These are phyloP conservation scores for Nothocercus julius DNA, from an alignment of 2,113 vertebrate species.

Conservation along the genomic window DNA sequence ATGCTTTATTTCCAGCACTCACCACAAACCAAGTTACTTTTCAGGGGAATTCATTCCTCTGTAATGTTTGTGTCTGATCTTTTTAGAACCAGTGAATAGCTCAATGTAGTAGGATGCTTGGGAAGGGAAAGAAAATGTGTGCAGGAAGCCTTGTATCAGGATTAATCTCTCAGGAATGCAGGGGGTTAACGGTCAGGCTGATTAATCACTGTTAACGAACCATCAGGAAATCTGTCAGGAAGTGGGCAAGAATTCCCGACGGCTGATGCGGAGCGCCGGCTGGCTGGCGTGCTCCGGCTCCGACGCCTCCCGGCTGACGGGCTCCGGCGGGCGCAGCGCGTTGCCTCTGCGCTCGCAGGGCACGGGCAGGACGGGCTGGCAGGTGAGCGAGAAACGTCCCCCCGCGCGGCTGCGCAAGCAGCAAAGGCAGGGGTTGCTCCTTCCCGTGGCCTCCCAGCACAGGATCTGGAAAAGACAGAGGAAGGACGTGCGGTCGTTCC, in stretches of 20 bases:
- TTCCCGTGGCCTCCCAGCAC: slow-evolving; percentile 3
- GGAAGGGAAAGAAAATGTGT: slow-evolving; percentile 67
- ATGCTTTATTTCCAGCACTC: slow-evolving; percentile 51
- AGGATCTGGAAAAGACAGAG: not conserved
- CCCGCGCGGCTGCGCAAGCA: not conserved
- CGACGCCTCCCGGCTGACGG: slow-evolving; percentile 47
- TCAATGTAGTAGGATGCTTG: slow-evolving; percentile 63
- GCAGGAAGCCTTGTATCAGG: slow-evolving; percentile 58
- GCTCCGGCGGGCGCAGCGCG: not conserved
- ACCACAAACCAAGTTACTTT: slow-evolving; percentile 61
- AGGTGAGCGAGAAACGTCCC: not conserved
- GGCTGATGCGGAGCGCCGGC: slow-evolving; percentile 64
- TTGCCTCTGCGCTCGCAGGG: not conserved
- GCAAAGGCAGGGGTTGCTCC: not conserved
- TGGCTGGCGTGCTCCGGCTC: slow-evolving; percentile 58
- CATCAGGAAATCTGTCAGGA: slow-evolving; percentile 73
- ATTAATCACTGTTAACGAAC: slow-evolving; percentile 74
- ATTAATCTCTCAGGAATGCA: slow-evolving; percentile 79
- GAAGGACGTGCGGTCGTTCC: not conserved
- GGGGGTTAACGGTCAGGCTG: slow-evolving; percentile 74
- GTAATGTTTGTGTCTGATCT: slow-evolving; percentile 39
- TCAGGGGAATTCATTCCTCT: slow-evolving; percentile 55
- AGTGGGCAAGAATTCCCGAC: slow-evolving; percentile 76
- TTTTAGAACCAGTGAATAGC: slow-evolving; percentile 48
- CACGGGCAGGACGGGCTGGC: not conserved